Percentiles rank a stretch among this genome's conserved stretches.
These are phyloP conservation scores for Erpetoichthys calabaricus DNA, from an alignment of 2,797 vertebrate species.

Conservation along the genomic window DNA sequence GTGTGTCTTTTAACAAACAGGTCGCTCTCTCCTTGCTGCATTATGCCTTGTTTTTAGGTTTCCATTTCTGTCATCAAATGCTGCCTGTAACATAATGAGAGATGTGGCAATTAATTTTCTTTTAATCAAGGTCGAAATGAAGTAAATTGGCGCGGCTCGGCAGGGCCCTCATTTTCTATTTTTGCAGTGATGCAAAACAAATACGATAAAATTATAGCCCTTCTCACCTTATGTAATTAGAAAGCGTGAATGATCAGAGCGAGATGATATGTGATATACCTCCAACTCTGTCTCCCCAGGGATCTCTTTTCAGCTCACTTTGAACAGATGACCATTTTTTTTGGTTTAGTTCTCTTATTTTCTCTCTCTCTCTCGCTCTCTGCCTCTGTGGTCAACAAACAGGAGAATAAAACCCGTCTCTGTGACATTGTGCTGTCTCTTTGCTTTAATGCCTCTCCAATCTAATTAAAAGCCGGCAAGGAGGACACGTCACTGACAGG, in stretches of 20 bases:
- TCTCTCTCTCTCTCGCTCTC: conserved; percentile 32
- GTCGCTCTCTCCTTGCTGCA: conserved; percentile 40
- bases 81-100: conserved; percentile 93
- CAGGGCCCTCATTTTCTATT: conserved; percentile 97
- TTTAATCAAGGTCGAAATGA: conserved; percentile 99
- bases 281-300: conserved; percentile 52
- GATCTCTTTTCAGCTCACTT: conserved; percentile 68
- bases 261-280: conserved; percentile 72
- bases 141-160: conserved; percentile 96
- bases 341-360: conserved; percentile 44
- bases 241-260: conserved; percentile 94
- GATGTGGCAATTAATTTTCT: conserved; percentile 99
- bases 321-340: conserved; percentile 64
- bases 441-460: conserved; percentile 67
- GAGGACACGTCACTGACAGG: conserved; percentile 62
- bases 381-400: conserved; percentile 29
- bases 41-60: conserved; percentile 37
- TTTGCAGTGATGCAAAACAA: conserved; percentile 99
- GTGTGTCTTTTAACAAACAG: conserved; percentile 38
- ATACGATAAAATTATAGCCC: conserved; percentile 98
- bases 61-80: conserved; percentile 79
- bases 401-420: conserved; percentile 57
- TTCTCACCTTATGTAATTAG: conserved; percentile 99
- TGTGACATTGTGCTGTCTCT: conserved; percentile 61
- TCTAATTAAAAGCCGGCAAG: conserved; percentile 68